A percentile compares a stretch with the other conserved stretches of the same genome.
These are phyloP conservation scores for Ianthella basta DNA, from an alignment of 37 sponge, comb jelly and placozoan species.

Conservation along the genomic window DNA sequence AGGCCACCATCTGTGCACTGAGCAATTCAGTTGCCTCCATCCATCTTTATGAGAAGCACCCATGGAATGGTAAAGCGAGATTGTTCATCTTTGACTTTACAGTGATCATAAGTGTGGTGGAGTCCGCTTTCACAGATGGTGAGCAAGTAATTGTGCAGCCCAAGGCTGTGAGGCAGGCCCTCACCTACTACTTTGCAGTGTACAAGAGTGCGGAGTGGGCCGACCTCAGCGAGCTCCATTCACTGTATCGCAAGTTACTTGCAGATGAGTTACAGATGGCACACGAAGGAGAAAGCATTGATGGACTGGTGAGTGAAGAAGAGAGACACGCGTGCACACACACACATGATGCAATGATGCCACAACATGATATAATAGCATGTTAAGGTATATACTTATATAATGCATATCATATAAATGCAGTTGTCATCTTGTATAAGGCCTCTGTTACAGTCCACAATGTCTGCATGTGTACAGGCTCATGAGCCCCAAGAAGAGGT, in stretches of 20 bases:
- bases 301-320: neutral
- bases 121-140: neutral
- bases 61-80: conserved; percentile 21
- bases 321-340: neutral
- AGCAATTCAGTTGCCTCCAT: conserved; percentile 14
- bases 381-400: too few species aligned
- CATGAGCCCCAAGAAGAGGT: neutral
- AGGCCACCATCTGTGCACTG: conserved; percentile 9
- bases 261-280: neutral
- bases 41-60: conserved; percentile 24
- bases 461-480: too few species aligned
- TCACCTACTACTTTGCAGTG: conserved; percentile 2
- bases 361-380: too few species aligned
- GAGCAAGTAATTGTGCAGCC: too few species aligned
- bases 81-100: conserved; percentile 12
- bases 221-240: neutral
- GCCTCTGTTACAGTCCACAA: too few species aligned
- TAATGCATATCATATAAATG: too few species aligned
- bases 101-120: conserved; percentile 3
- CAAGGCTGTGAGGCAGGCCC: neutral
- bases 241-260: neutral
- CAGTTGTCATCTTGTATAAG: too few species aligned
- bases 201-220: neutral
- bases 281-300: neutral
- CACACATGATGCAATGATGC: too few species aligned